These are phyloP conservation scores for Sisyra nigra DNA, from an alignment of 2,888 invertebrate species.

Conservation along the genomic window DNA sequence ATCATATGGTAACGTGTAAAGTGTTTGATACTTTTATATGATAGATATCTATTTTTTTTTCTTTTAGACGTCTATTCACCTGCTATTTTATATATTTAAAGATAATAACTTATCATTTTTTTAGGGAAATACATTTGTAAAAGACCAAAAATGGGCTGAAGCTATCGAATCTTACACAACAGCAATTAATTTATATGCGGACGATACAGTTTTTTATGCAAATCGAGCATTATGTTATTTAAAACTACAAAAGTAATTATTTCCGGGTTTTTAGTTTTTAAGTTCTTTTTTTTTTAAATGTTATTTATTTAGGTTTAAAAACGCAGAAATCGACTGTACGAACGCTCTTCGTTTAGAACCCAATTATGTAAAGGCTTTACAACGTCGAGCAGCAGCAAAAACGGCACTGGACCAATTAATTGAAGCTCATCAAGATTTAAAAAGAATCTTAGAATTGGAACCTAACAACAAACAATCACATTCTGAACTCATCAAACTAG, in stretches of 20 bases:
- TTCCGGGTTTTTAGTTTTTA: conserved; percentile 6
- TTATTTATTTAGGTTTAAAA: conserved; percentile 34
- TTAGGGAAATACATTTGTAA: conserved; percentile 70
- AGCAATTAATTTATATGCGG: conserved; percentile 68
- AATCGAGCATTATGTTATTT: conserved; percentile 80
- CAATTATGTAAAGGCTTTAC: conserved; percentile 70
- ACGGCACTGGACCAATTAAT: conserved; percentile 52
- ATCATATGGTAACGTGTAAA: too few relatives aligned
- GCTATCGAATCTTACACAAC: conserved; percentile 76
- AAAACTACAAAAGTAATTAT: conserved; percentile 56
- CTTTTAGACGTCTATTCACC: too few relatives aligned
- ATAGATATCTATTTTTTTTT: too few relatives aligned
- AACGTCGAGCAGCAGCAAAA: conserved; percentile 62
- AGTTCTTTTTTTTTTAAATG: not conserved
- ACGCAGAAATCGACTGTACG: conserved; percentile 67
- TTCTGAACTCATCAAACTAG: conserved; percentile 37
- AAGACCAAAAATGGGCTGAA: conserved; percentile 60
- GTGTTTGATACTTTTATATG: too few relatives aligned
- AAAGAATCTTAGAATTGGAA: conserved; percentile 54
- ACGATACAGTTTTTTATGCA: conserved; percentile 66
- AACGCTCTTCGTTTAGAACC: conserved; percentile 61
- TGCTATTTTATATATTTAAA: too few relatives aligned
- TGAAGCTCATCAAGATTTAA: conserved; percentile 56
- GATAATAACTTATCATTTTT: conserved; percentile 16
- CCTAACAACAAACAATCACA: conserved; percentile 59